phyloP scores from a whole-genome alignment of 2,113 vertebrate genomes.

The Percopsis transmontana region DNA sequence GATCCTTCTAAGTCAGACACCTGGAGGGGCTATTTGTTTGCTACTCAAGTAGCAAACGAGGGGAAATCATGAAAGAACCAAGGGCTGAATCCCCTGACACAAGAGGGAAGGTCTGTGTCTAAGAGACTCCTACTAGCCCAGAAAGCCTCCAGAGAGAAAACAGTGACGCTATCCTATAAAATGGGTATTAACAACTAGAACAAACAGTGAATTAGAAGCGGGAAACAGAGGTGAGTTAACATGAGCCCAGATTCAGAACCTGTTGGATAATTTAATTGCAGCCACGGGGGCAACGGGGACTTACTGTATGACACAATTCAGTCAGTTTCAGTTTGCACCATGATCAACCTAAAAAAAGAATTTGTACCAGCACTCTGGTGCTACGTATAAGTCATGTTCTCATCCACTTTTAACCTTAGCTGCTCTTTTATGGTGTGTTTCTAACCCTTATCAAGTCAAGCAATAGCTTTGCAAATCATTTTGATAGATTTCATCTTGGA shows the following conservation, averaged over 20 bases:
- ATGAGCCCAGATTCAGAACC: conserved; percentile 39
- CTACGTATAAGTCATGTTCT: conserved; percentile 57
- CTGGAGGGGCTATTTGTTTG: conserved; percentile 61
- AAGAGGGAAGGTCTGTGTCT: conserved; percentile 54
- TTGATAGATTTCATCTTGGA: conserved; percentile 35
- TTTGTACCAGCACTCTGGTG: conserved; percentile 52
- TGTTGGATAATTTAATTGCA: conserved; percentile 41
- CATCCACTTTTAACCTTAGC: conserved; percentile 54
- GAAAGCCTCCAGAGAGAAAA: conserved; percentile 51
- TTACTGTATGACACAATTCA: conserved; percentile 65
- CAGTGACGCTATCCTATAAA: conserved; percentile 62
- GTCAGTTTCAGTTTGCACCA: conserved; percentile 61
- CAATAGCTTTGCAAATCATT: conserved; percentile 26
- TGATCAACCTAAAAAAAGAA: conserved; percentile 52
- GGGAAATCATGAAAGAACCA: conserved; percentile 48
- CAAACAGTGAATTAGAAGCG: conserved; percentile 23
- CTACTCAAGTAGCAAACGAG: conserved; percentile 49
- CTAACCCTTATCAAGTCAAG: conserved; percentile 39
- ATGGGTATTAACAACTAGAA: conserved; percentile 33
- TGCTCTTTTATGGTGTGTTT: conserved; percentile 42
- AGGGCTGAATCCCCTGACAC: conserved; percentile 47
- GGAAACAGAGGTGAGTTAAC: conserved; percentile 13
- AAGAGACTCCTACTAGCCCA: conserved; percentile 28
- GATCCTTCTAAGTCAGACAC: conserved; percentile 50
- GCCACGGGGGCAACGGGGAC: conserved; percentile 42